Percentiles rank a stretch among this genome's conserved stretches.
Conservation (phyloP, 30 jellyfish, hydroid and myxozoan species). For the Pseudorhiza aurosa region DNA sequence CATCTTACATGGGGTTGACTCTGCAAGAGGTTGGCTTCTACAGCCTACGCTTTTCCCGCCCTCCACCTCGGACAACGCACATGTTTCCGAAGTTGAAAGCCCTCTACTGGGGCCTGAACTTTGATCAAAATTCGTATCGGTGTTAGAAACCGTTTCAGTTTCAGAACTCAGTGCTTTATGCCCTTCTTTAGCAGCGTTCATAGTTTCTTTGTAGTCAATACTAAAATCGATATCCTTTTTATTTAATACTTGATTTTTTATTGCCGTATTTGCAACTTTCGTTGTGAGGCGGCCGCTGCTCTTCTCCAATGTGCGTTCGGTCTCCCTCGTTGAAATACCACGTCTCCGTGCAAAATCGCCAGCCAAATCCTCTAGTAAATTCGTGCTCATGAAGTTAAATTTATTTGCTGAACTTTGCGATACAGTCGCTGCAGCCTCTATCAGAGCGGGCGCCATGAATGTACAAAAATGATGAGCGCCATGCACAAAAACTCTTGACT, state of each 20-base stretch:
- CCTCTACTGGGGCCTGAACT: conserved; percentile 20
- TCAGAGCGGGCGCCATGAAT: conserved; percentile 98
- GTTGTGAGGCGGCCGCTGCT: conserved; percentile 54
- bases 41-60: conserved; percentile 56
- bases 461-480: conserved; percentile 83
- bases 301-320: conserved; percentile 51
- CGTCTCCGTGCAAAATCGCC: conserved; percentile 33
- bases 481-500: conserved; percentile 79
- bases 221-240: background rate
- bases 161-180: background rate
- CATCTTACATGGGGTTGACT: conserved; percentile 20
- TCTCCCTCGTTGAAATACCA: conserved; percentile 9
- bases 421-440: conserved; percentile 84
- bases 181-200: background rate
- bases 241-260: background rate
- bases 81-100: conserved; percentile 43
- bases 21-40: conserved; percentile 13
- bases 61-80: conserved; percentile 66
- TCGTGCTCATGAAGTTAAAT: conserved; percentile 8
- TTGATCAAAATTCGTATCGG: conserved; percentile 4
- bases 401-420: conserved; percentile 66
- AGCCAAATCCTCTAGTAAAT: conserved; percentile 42
- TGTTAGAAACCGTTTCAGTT: background rate
- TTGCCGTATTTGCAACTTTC: conserved; percentile 8
- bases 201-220: background rate